Base-by-base conservation (phyloP, 1,140 invertebrate species). In the Ceratoteleas bidentatus region DNA sequence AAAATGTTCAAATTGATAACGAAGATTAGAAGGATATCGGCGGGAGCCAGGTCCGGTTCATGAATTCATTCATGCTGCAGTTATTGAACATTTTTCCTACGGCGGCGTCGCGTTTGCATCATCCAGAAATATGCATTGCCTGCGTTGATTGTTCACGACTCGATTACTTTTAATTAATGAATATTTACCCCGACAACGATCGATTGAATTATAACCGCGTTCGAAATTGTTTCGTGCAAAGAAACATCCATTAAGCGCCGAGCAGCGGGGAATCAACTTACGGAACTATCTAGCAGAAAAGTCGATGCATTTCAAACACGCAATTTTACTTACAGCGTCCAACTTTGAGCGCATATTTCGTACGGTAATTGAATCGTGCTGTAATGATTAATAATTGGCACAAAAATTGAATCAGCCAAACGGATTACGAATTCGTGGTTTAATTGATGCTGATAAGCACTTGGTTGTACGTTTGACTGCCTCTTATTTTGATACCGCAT, bases 71-170 rank as follows among this genome's bases (percentile, higher is more conserved):
- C 36, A 40, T 8, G 11, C 11, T 8, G 16, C 32, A 54, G 36
- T 72, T 62, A 72, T 64, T 73, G 60, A 64, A 73, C 57, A 57
- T 64, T 73, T 64, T 64, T 64, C 70, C 57, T 16, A 40, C 50
- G 13, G 13, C 43, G 6, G 34, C 11, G 1, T 24, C 24, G n/a
- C 64, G 49, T 65, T 65, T 74, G 58, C 57, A 47, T 65, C 13
- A 6, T 34, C 16, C 9, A n/a, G 14, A 73, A 64, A 43, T 32
- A 16, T 65, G 72, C 62, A 38, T 75, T 75, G 62, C 47, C 38
- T 75, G 72, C 43, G 53, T 45, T 53, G 43, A 47, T 75, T 75
- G 33, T 62, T 47, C 33, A 56, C 32, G 4, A 45, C 15, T 64
- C 16, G 36, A 65, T 56, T 73, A 64, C 9, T 49, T 64, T 57